Base-by-base conservation (phyloP, 2,888 invertebrate genomes). In the Hirtodrosophila alboralis region DNA sequence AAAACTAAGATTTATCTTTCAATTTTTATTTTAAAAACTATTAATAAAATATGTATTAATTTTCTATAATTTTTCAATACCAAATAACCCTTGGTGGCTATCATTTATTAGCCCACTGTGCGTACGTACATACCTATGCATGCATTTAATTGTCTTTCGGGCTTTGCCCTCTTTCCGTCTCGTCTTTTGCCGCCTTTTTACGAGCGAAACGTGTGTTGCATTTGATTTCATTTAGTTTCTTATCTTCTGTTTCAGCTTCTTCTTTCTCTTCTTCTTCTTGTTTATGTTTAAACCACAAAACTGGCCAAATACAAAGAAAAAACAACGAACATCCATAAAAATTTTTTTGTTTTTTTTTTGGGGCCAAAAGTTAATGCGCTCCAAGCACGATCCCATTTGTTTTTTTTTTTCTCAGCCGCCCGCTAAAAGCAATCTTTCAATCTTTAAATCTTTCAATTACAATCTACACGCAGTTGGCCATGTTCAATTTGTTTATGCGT, bases 211-310 rank as follows among this genome's bases (percentile, higher is more conserved):
- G 79, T 79, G 86, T 62, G 69, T 72, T 78, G 86, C 78, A 83
- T 79, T 84, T 85, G 86, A 85, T 79, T 79, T 73, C 84, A 76
- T 84, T 79, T 84, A 48, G 80, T 72, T 76, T n/a, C n/a, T n/a
- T n/a, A n/a, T n/a, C n/a, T n/a, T n/a, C n/a, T n/a, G n/a, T n/a
- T 64, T 52, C 61, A 41, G 45, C 27, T 61, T n/a, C 23, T 28
- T 14, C 18, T n/a, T 28, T 36, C 13, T 4, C 28, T 21, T 16
- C 26, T 28, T 7, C 26, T 28, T 31, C 36, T 13, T 63, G 59
- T 70, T 63, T 62, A 56, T 44, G 58, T 58, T 62, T 60, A 83
- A 56, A 62, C 77, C 84, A 52, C 81, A 73, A 66, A 71, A 51
- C 58, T 57, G 40, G 33, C 47, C 45, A 40, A 40, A 53, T 43